phyloP scores from a whole-genome alignment of 2,113 vertebrate species.

The Oncorhynchus masou region DNA sequence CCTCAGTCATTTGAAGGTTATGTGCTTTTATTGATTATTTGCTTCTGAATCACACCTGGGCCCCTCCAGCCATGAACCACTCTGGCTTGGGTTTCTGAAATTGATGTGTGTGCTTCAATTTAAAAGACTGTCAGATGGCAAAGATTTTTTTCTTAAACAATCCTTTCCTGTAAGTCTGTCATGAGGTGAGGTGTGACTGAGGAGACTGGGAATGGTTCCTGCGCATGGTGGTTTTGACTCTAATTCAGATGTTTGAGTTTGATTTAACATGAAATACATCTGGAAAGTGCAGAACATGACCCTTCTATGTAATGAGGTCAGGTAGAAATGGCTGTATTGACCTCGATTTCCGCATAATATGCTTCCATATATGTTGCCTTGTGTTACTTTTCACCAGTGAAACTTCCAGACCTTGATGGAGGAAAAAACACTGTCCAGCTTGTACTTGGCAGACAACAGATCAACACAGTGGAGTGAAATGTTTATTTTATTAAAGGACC shows the following conservation, averaged over 20 bases:
- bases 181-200: constrained; percentile 1
- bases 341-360: constrained; percentile 62
- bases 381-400: constrained; percentile 66
- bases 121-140: constrained; percentile 30
- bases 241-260: constrained; percentile 26
- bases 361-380: constrained; percentile 46
- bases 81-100: constrained; percentile 28
- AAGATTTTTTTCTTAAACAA: constrained; percentile 25
- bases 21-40: constrained; percentile 58
- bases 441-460: constrained; percentile 58
- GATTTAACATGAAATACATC: constrained; percentile 55
- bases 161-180: constrained; percentile 21
- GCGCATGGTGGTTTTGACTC: constrained; percentile 27
- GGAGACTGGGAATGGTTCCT: constrained; percentile 1
- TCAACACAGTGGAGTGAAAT: constrained; percentile 59
- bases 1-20: constrained; percentile 41
- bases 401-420: constrained; percentile 46
- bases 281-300: constrained; percentile 51
- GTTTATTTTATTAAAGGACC: constrained; percentile 59
- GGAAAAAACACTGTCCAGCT: constrained; percentile 45
- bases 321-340: constrained; percentile 64
- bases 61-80: constrained; percentile 21
- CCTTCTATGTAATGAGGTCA: constrained; percentile 52
- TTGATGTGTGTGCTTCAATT: constrained; percentile 35
- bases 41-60: constrained; percentile 46